These are phyloP conservation scores for Acromyrmex echinatior DNA, from an alignment of 1,140 invertebrate species.

Conservation along the genomic window DNA sequence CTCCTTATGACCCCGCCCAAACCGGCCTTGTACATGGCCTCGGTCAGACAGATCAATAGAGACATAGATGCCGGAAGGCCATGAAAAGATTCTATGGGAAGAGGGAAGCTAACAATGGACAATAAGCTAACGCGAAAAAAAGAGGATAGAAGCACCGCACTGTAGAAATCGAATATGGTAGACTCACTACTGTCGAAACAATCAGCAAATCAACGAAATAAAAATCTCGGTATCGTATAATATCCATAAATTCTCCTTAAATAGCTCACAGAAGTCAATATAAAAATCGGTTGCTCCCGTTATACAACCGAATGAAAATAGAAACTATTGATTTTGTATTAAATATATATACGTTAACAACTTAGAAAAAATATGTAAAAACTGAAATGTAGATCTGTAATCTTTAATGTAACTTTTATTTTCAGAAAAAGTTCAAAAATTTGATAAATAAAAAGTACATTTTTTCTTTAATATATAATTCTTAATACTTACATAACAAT, in stretches of 20 bases:
- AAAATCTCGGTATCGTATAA: slow-evolving; percentile 22
- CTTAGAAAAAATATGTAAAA: background rate
- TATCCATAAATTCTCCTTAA: background rate
- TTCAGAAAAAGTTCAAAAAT: background rate
- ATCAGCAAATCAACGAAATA: slow-evolving; percentile 15
- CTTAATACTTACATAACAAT: background rate
- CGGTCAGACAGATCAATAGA: slow-evolving; percentile 82
- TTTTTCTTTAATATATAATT: background rate
- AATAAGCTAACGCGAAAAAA: slow-evolving; percentile 17
- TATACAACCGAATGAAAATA: slow-evolving; percentile 9
- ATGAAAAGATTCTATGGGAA: slow-evolving; percentile 69
- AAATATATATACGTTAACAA: slow-evolving; percentile 5
- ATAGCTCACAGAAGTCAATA: slow-evolving; percentile 15
- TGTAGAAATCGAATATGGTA: slow-evolving; percentile 30
- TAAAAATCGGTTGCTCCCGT: slow-evolving; percentile 1
- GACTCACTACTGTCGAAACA: slow-evolving; percentile 41
- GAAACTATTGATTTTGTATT: slow-evolving; percentile 1
- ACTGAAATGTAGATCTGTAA: background rate
- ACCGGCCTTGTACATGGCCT: slow-evolving; percentile 77
- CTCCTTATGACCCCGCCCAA: slow-evolving; percentile 77
- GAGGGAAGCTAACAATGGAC: slow-evolving; percentile 27
- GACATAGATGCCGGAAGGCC: slow-evolving; percentile 77
- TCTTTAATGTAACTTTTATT: background rate
- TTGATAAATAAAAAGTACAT: slow-evolving; percentile 8
- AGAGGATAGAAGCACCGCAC: slow-evolving; percentile 7